Evolutionary conservation across 2,797 vertebrate species (phyloP), one percentile per base, ranked within the genome.

Genomic region (Gallinago stenura): DNA sequence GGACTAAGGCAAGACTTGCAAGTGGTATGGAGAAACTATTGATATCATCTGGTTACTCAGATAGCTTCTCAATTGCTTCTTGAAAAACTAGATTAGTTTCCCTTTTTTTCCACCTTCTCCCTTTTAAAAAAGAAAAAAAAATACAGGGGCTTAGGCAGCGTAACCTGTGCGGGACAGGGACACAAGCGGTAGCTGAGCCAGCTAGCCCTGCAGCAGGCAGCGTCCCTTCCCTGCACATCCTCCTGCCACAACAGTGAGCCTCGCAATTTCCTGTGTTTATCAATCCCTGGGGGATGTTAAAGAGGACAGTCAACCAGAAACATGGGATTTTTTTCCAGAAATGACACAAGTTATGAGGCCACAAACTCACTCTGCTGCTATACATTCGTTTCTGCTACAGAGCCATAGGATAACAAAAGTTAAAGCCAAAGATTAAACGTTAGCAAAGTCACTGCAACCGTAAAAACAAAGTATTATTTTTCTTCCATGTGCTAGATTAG

Each of bases 251-350:
- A 50, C 66, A 62, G 18, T 8, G 41, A 71, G 53, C 43, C 71
- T 75, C 81, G 41, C 33, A 75, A 93, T 97, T 94, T 97, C 90
- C 90, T 92, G 51, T 91, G 69, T 76, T 88, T 95, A 62, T 66
- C 60, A 94, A 61, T 73, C 57, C 76, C 56, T 41, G 28, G 13
- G 76, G 84, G 50, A 68, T 80, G 62, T 62, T 75, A n/a, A 75
- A 80, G 76, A 91, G 48, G 48, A 30, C 54, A 84, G 41, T 35
- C 1, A 7, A 86, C 28, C 58, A 89, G 66, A 92, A 93, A 70
- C 12, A 9, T n/a, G 28, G 8, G 5, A 1, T 0, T 45, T 65
- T 89, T 90, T 80, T 81, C 80, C 92, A 86, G 48, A 81, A 92
- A 90, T 31, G 7, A 39, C 72, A 83, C 4, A 51, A 94, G 12